Percentiles rank a stretch among this genome's conserved stretches.
These are phyloP conservation scores for Jacana jacana DNA, from an alignment of 2,113 vertebrate species.

Conservation along the genomic window DNA sequence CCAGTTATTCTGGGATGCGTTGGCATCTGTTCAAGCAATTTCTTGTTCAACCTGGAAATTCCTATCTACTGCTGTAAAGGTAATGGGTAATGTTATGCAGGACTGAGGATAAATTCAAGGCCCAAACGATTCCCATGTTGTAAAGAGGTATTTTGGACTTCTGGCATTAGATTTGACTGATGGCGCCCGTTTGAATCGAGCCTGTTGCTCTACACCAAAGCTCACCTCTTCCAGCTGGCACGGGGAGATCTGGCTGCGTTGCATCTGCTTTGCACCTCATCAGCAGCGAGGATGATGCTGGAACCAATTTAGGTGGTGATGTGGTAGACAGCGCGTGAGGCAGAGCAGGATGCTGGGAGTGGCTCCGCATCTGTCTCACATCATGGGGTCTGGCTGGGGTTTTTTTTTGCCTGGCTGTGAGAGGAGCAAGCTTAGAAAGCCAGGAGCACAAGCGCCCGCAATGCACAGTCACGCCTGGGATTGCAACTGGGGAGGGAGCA, in stretches of 20 bases:
- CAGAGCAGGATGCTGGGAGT: slow-evolving; percentile 56
- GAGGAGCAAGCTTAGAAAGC: neutral
- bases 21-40: neutral
- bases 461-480: neutral
- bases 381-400: neutral
- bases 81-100: neutral
- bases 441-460: neutral
- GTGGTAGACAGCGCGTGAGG: slow-evolving; percentile 48
- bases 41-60: slow-evolving; percentile 25
- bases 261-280: slow-evolving; percentile 35
- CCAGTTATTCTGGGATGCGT: neutral
- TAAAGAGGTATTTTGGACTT: slow-evolving; percentile 22
- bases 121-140: neutral
- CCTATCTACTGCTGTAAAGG: neutral
- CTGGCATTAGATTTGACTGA: neutral
- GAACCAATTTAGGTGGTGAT: slow-evolving; percentile 56
- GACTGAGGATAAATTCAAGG: neutral
- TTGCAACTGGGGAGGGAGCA: neutral
- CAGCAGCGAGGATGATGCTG: slow-evolving; percentile 38
- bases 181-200: neutral
- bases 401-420: neutral
- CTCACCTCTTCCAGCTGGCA: slow-evolving; percentile 64
- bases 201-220: neutral
- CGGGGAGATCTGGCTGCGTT: neutral
- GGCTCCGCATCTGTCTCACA: slow-evolving; percentile 41